Evolutionary conservation across 2,113 vertebrate genomes (phyloP).

Genomic region (Pituophis catenifer): DNA sequence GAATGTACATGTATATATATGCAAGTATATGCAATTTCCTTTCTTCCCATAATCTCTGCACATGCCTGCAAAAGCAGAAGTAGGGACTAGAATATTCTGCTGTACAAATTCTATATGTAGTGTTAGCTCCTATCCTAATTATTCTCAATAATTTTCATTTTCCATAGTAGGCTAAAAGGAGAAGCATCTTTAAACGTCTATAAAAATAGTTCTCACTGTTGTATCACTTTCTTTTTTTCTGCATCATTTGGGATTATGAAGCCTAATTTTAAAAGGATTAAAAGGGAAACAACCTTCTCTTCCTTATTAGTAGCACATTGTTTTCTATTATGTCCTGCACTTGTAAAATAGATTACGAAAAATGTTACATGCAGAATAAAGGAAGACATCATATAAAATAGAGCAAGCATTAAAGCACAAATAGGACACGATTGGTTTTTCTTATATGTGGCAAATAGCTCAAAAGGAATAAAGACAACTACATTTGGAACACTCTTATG

Average conservation of each 20-base stretch:
- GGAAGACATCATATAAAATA: background rate
- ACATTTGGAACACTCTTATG: background rate
- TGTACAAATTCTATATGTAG: background rate
- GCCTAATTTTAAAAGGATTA: background rate
- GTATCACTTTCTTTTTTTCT: background rate
- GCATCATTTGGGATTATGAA: background rate
- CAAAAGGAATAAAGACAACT: background rate
- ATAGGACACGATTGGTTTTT: background rate
- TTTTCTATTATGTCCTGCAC: background rate
- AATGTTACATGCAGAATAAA: background rate
- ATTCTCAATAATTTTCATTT: background rate
- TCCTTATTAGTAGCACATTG: background rate
- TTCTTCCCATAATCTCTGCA: background rate
- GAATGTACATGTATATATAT: background rate
- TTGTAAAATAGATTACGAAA: background rate
- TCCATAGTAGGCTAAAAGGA: background rate
- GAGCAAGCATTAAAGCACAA: background rate
- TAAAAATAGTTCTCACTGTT: background rate
- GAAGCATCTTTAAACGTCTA: background rate
- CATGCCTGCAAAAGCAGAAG: background rate
- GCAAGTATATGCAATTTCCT: background rate
- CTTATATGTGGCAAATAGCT: background rate
- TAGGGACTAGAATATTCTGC: background rate
- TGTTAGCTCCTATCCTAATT: background rate
- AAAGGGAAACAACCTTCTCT: background rate